These are phyloP conservation scores for Lithophane ornitopus DNA, from an alignment of 2,888 invertebrate species.

Conservation along the genomic window DNA sequence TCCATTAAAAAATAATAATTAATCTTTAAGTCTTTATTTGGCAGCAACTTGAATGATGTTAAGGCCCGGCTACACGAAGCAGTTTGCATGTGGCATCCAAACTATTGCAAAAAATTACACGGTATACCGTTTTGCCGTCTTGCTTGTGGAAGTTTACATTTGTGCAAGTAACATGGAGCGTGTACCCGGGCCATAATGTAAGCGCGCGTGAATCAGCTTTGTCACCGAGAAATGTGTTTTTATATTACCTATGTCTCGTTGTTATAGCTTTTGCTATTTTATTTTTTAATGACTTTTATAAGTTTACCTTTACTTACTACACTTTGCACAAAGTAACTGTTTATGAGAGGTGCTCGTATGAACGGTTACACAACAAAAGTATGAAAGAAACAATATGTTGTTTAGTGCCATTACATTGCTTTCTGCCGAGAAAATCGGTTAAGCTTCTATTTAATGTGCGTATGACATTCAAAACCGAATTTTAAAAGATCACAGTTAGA, in stretches of 20 bases:
- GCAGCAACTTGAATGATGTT: constrained; percentile 7
- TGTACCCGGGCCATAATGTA: neutral
- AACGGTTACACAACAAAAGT: neutral
- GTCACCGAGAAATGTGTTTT: neutral
- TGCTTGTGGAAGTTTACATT: neutral
- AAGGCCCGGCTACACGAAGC: constrained; percentile 1
- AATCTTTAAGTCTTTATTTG: neutral
- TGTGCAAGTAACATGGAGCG: neutral
- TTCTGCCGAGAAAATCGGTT: neutral
- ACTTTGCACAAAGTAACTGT: neutral
- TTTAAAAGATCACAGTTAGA: neutral
- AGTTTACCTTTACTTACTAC: neutral
- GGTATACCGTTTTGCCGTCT: neutral
- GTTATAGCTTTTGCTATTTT: constrained; percentile 6
- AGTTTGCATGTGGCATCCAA: neutral
- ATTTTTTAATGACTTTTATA: neutral
- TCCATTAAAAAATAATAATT: constrained; percentile 66
- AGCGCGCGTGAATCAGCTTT: neutral
- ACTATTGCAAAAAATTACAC: neutral
- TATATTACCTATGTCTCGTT: neutral
- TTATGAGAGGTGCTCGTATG: neutral
- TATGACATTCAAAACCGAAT: neutral
- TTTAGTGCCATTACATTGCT: neutral
- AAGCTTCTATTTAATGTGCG: neutral
- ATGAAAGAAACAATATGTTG: neutral